Conservation (phyloP, 1,140 invertebrate genomes). For the Nasonia vitripennis region DNA sequence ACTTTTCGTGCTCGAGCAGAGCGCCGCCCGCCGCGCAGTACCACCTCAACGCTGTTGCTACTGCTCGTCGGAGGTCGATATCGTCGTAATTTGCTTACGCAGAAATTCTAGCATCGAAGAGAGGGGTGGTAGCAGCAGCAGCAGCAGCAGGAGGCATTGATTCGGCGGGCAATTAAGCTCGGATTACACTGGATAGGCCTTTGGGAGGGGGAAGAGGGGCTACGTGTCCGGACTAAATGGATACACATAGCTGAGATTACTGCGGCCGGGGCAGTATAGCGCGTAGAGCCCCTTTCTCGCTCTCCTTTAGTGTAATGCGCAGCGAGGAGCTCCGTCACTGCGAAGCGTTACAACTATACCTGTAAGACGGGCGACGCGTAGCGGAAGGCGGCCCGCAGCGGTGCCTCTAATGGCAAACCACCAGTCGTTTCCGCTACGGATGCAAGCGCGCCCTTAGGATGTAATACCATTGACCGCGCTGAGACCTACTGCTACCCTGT, state of each 20-base stretch:
- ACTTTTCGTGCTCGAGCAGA: slow-evolving; percentile 7
- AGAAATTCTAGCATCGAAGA: slow-evolving; percentile 51
- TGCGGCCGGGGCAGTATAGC: slow-evolving; percentile 54
- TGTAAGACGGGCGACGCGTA: not conserved
- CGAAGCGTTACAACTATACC: not conserved
- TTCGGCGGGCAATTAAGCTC: slow-evolving; percentile 70
- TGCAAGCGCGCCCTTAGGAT: slow-evolving; percentile 41
- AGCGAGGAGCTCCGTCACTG: not conserved
- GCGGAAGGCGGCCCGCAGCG: slow-evolving; percentile 15
- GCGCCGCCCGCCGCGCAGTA: not conserved
- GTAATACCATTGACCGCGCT: slow-evolving; percentile 56
- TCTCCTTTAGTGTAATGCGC: slow-evolving; percentile 29
- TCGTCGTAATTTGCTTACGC: slow-evolving; percentile 28
- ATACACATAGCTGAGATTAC: slow-evolving; percentile 73
- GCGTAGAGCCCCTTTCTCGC: not conserved
- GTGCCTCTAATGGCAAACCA: slow-evolving; percentile 50
- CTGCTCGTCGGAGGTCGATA: slow-evolving; percentile 12
- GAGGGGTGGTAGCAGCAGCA: not conserved
- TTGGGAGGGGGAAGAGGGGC: slow-evolving; percentile 53
- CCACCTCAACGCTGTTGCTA: not conserved
- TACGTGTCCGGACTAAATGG: slow-evolving; percentile 68
- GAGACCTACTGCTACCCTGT: not conserved
- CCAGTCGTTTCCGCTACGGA: slow-evolving; percentile 53
- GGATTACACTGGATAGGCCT: slow-evolving; percentile 68
- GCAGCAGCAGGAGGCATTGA: slow-evolving; percentile 64